These are phyloP conservation scores for Pyrgus malvae DNA, from an alignment of 2,888 invertebrate species.

Conservation along the genomic window DNA sequence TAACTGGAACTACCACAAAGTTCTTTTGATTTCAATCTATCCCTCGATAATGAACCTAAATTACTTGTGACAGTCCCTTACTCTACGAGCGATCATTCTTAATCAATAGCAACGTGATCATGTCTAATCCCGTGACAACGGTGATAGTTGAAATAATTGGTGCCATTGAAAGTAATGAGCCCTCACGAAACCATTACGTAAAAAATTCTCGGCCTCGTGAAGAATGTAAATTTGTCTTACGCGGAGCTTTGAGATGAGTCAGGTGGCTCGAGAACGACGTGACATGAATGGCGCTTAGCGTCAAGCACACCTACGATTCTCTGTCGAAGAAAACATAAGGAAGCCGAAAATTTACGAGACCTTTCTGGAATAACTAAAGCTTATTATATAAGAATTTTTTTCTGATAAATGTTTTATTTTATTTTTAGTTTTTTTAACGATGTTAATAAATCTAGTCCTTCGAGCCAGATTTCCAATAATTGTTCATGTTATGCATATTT, in stretches of 20 bases:
- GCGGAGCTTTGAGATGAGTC: constrained; percentile 54
- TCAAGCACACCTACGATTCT: constrained; percentile 12
- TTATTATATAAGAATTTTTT: not conserved
- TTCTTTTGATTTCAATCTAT: not conserved
- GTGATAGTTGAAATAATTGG: constrained; percentile 21
- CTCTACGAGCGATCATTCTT: constrained; percentile 16
- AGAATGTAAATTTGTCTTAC: constrained; percentile 63
- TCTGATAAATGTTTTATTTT: not conserved
- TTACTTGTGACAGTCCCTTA: constrained; percentile 18
- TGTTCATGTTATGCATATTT: constrained; percentile 4
- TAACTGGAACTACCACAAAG: not conserved
- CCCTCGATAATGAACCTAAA: constrained; percentile 12
- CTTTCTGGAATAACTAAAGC: constrained; percentile 14
- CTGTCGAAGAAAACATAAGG: constrained; percentile 30
- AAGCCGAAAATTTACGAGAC: constrained; percentile 28
- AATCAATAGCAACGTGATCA: constrained; percentile 16
- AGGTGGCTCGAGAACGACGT: constrained; percentile 59
- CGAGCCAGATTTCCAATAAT: constrained; percentile 1
- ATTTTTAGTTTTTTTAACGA: not conserved
- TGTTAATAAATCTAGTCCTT: not conserved
- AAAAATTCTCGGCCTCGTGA: constrained; percentile 34
- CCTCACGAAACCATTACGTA: constrained; percentile 18
- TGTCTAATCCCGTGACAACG: constrained; percentile 20
- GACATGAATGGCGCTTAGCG: constrained; percentile 53
- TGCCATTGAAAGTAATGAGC: constrained; percentile 20